phyloP scores from a whole-genome alignment of 1,140 invertebrate species.

The Leptestheria dahalacensis region DNA sequence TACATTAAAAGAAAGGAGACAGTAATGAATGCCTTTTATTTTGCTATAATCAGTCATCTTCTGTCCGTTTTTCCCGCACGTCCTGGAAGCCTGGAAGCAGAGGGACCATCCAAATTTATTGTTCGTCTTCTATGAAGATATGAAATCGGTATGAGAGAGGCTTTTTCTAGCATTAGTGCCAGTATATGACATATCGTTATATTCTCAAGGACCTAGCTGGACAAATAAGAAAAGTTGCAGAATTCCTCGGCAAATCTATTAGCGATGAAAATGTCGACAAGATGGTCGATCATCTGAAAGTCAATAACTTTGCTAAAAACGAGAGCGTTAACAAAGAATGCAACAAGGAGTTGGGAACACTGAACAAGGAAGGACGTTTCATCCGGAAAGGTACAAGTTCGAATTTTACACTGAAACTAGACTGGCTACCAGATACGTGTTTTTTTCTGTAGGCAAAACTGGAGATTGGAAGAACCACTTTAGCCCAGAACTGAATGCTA shows the following conservation, averaged over 20 bases:
- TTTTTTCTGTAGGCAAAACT: slow-evolving; percentile 15
- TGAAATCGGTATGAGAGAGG: slow-evolving; percentile 36
- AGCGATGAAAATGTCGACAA: slow-evolving; percentile 34
- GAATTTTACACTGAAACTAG: no score
- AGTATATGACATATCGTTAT: no score
- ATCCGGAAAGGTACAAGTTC: slow-evolving; percentile 15
- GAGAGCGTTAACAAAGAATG: slow-evolving; percentile 49
- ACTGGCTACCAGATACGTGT: neutral
- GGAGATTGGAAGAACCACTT: slow-evolving; percentile 18
- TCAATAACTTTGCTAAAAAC: slow-evolving; percentile 50
- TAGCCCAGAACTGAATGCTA: slow-evolving; percentile 17
- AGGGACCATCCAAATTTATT: slow-evolving; percentile 49
- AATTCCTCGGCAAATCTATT: slow-evolving; percentile 51
- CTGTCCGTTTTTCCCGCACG: no score
- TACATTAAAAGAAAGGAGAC: no score
- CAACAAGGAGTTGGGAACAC: neutral
- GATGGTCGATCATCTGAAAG: slow-evolving; percentile 28
- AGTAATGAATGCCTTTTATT: no score
- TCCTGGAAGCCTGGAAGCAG: slow-evolving; percentile 50
- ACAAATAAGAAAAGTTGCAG: slow-evolving; percentile 46
- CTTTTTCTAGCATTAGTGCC: neutral
- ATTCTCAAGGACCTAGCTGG: slow-evolving; percentile 36
- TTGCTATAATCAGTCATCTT: no score
- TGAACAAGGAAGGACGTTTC: slow-evolving; percentile 10
- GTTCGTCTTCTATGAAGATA: slow-evolving; percentile 67